Conservation (phyloP, 2,113 vertebrate species). For the Cheilinus undulatus region DNA sequence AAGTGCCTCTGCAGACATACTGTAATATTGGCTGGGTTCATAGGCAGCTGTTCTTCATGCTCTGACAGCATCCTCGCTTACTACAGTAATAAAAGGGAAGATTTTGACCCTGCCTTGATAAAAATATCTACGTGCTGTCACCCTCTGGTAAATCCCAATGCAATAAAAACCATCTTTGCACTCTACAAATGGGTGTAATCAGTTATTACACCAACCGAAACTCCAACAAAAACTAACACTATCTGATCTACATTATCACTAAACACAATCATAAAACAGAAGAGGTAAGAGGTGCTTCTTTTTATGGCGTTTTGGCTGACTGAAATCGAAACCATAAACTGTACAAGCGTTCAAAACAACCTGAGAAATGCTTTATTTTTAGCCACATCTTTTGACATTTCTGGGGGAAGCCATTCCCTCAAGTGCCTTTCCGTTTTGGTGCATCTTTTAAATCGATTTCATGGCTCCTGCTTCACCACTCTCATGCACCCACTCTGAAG, state of each 20-base stretch:
- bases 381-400: constrained; percentile 3
- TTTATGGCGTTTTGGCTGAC: not conserved
- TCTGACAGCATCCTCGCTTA: too few relatives aligned
- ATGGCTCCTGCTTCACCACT: constrained; percentile 24
- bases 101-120: not conserved
- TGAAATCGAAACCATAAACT: not conserved
- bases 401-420: constrained; percentile 4
- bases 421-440: not conserved
- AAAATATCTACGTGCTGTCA: not conserved
- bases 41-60: too few relatives aligned
- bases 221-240: not conserved
- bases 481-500: constrained; percentile 9
- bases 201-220: constrained; percentile 8
- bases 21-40: too few relatives aligned
- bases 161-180: not conserved
- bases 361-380: constrained; percentile 9
- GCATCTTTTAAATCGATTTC: constrained; percentile 33
- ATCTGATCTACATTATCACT: not conserved
- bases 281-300: not conserved
- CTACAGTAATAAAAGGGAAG: not conserved
- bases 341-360: constrained; percentile 3
- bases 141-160: too few relatives aligned
- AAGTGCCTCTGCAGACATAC: too few relatives aligned
- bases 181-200: not conserved
- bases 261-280: not conserved